Evolutionary conservation across 1,140 invertebrate genomes (phyloP), one percentile per base, ranked within the genome.

Genomic region (Trichonephila clavata): DNA sequence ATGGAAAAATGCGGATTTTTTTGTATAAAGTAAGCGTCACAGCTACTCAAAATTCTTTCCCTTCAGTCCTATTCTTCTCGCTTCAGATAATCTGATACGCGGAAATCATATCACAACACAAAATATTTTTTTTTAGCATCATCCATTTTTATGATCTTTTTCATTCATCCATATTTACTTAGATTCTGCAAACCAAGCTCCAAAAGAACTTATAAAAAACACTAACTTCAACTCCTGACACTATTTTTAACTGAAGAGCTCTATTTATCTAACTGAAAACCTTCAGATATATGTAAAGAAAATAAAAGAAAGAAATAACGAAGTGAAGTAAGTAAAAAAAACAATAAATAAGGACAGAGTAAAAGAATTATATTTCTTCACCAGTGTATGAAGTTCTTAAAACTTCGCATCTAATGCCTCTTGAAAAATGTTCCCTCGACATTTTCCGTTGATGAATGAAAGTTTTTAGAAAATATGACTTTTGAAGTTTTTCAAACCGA

Each of bases 341-440:
- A 50, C 13, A 18, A 43, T 39, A 81, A 81, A 43, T 13, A 86
- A 61, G 20, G 24, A 24, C 24, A 14, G 39, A 71, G 21, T 68
- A 57, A 7, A 89, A 77, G 68, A 89, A 89, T 89, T 89, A 89
- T 89, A 71, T 89, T 89, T 77, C 68, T 39, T 32, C 71, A 6
- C 10, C 65, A 50, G 24, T 89, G 65, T 27, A 77, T 68, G 65
- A 68, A 77, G 77, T 89, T 77, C 65, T 77, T 89, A 57, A 50
- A 77, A 89, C 87, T 71, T 68, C 61, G 63, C 63, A 68, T 71
- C 32, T 88, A 88, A 88, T 88, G 20, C 86, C 86, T 88, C 50
- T 77, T 89, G 87, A 89, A 77, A 89, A 89, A 89, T 89, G 87
- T 89, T 89, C 65, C 18, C n/a, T 77, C 57, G 87, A 88, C 86